A percentile compares a stretch with the other conserved stretches of the same genome.
These are phyloP conservation scores for Falco columbarius DNA, from an alignment of 2,797 vertebrate genomes.

Conservation along the genomic window DNA sequence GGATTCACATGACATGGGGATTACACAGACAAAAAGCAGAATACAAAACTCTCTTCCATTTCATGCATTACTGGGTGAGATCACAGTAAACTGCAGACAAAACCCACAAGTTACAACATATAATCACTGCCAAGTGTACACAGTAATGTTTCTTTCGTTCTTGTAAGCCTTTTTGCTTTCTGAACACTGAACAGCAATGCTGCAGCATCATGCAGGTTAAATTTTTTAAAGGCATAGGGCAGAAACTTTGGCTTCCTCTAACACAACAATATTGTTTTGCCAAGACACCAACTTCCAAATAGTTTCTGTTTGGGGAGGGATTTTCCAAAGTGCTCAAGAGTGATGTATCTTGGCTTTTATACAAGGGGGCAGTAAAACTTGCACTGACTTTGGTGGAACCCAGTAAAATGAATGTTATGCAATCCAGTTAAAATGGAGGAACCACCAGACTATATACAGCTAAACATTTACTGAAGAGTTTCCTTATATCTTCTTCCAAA, in stretches of 20 bases:
- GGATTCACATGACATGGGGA: slow-evolving; percentile 40
- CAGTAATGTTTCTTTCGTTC: slow-evolving; percentile 18
- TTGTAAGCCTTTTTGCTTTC: not conserved
- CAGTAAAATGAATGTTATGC: not conserved
- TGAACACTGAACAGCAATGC: not conserved
- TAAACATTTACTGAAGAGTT: not conserved
- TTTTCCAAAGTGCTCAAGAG: not conserved
- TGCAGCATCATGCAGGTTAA: not conserved
- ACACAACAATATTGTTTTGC: not conserved
- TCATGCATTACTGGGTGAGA: slow-evolving; percentile 62
- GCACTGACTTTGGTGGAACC: not conserved
- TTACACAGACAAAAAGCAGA: slow-evolving; percentile 59
- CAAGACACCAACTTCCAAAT: not conserved
- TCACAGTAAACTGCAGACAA: slow-evolving; percentile 67
- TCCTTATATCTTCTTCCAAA: not conserved
- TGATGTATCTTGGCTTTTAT: not conserved
- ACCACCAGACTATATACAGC: not conserved
- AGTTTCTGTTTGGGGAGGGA: not conserved
- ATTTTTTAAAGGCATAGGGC: not conserved
- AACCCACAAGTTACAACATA: slow-evolving; percentile 38
- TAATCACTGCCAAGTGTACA: slow-evolving; percentile 28
- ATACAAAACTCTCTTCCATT: slow-evolving; percentile 59
- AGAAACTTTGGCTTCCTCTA: not conserved
- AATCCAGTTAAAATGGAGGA: not conserved
- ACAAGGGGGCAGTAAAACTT: not conserved